Conservation (phyloP, 2,113 vertebrate species). For the Leptodactylus fuscus region DNA sequence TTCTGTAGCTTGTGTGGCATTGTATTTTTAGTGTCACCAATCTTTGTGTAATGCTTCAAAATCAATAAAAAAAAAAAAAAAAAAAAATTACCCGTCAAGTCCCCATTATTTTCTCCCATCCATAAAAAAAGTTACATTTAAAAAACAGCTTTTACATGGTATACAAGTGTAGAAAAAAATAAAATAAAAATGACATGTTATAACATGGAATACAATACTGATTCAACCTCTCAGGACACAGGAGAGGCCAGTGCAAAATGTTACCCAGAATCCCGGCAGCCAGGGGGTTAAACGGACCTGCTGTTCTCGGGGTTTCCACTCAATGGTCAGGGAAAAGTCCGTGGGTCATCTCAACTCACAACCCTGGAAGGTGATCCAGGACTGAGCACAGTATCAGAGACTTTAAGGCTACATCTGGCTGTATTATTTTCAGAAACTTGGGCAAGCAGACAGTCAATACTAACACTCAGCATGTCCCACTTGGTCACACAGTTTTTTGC, state of each 20-base stretch:
- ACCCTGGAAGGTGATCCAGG: constrained; percentile 1
- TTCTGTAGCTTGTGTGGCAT: not conserved
- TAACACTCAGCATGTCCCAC: not conserved
- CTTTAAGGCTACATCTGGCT: constrained; percentile 34
- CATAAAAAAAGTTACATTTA: constrained; percentile 13
- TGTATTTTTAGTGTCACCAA: not conserved
- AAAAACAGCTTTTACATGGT: constrained; percentile 34
- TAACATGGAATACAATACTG: constrained; percentile 28
- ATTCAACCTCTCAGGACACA: constrained; percentile 18
- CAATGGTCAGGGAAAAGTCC: constrained; percentile 28
- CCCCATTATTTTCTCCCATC: not conserved
- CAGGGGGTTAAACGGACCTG: constrained; percentile 27
- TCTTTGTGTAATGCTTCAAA: not conserved
- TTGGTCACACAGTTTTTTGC: not conserved
- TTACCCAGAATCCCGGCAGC: constrained; percentile 43
- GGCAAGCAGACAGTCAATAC: not conserved
- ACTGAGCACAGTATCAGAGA: not conserved
- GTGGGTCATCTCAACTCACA: not conserved
- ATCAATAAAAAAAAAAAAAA: too few species aligned
- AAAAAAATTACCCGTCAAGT: constrained; percentile 7
- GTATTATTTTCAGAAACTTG: constrained; percentile 33
- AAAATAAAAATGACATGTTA: constrained; percentile 8
- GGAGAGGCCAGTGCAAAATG: constrained; percentile 41
- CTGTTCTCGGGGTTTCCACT: not conserved
- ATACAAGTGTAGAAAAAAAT: too few species aligned